Evolutionary conservation across 35 echinoderm and acorn worm species (phyloP), one percentile per base, ranked within the genome.

Genomic region (Apostichopus japonicus): DNA sequence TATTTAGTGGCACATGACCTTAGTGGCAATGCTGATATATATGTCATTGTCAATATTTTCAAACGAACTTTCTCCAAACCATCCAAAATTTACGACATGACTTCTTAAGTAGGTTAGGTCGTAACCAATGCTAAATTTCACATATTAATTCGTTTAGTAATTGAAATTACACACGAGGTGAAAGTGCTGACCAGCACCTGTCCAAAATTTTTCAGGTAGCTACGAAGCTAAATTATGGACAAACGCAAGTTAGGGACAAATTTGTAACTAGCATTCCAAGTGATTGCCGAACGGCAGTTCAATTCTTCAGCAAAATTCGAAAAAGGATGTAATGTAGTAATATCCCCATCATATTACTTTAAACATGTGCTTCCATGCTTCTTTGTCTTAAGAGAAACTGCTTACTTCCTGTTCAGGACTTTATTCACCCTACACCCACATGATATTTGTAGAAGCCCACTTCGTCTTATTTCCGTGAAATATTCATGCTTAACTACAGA

Each of bases 91-190:
- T 80, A 5, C 24, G 51, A 80, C 24, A 27, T 7, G 23, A 80
- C 23, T 80, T 14, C 51, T 16, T 80, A 15, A 8, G 23, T 4
- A 7, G 19, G 6, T 80, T 80, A 53, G 51, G 78, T 10, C 4
- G 44, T 25, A 80, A 51, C 15, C 24, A 80, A 80, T 33, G 27
- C 0, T 27, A 80, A 0, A 25, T 33, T 8, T 80, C 79, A 15
- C 79, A 80, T 53, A 80, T 80, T 80, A 22, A 80, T 80, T 22
- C 79, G 7, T 80, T 80, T 15, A 27, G 51, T 53, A 80, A 80
- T 15, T 33, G 53, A 25, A 44, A 9, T 1, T 80, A 80, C 13
- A 25, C 1, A 1, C 1, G 6, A 80, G 78, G 78, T 27, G 44
- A 44, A 44, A 44, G 33, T 44, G 33, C 33, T 44, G 33, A 44